Conservation (phyloP, 2,797 vertebrate species). For the Protonibea diacanthus region DNA sequence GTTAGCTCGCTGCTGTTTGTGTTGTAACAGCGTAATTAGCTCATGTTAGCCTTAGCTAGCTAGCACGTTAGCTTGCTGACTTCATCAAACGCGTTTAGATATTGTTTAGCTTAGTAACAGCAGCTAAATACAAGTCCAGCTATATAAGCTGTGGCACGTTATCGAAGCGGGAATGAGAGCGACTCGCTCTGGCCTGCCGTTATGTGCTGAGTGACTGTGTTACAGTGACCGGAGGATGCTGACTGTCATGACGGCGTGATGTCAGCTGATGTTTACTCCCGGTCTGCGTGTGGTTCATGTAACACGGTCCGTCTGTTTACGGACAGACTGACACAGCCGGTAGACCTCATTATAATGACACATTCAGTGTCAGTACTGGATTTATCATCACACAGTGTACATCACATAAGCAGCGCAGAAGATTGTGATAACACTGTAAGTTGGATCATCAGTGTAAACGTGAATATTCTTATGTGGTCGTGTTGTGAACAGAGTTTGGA, state of each 20-base stretch:
- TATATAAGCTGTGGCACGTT: rapidly evolving
- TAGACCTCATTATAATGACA: no score
- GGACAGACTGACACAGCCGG: no score
- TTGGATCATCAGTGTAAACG: not conserved
- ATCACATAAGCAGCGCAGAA: no score
- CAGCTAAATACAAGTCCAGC: not conserved
- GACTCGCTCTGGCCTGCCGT: rapidly evolving
- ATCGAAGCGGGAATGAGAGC: not conserved
- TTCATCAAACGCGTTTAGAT: not conserved
- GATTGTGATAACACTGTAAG: not conserved
- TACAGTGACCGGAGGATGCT: not conserved
- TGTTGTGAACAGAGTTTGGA: not conserved
- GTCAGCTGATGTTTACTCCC: slow-evolving; percentile 24
- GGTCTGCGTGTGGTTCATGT: not conserved
- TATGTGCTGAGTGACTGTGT: not conserved
- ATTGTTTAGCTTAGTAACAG: not conserved
- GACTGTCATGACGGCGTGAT: slow-evolving; percentile 6
- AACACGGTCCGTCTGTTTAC: no score
- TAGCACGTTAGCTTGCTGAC: slow-evolving; percentile 31
- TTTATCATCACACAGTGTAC: no score
- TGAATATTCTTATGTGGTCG: not conserved
- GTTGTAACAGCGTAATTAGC: slow-evolving; percentile 27
- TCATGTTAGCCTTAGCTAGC: slow-evolving; percentile 63
- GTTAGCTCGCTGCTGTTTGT: not conserved
- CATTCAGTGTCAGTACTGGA: not conserved